Conservation (phyloP, 2,113 vertebrate species). For the Zapornia atra region DNA sequence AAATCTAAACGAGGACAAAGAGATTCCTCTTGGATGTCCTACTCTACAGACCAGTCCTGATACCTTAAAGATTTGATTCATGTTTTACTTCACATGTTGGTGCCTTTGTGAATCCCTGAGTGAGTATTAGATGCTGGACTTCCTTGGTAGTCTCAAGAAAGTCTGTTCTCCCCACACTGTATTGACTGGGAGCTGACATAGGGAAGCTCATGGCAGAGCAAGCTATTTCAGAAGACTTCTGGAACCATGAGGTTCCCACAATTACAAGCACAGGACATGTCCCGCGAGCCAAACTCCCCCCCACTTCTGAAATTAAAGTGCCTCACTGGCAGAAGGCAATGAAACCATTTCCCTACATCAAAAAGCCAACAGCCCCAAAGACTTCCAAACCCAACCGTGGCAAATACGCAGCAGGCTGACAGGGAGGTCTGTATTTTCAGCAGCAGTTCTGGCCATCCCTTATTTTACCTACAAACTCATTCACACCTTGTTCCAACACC, state of each 20-base stretch:
- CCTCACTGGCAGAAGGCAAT: neutral
- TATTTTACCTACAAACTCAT: neutral
- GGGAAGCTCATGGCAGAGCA: neutral
- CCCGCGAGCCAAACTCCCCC: neutral
- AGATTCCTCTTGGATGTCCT: rapidly evolving
- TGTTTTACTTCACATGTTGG: neutral
- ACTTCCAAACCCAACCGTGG: neutral
- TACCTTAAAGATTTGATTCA: neutral
- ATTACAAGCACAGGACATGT: neutral
- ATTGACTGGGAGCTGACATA: neutral
- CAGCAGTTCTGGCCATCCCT: neutral
- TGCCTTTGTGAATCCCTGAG: neutral
- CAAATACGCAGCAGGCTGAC: neutral
- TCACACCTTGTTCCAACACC: neutral
- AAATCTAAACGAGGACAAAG: neutral
- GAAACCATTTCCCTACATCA: neutral
- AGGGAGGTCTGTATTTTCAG: neutral
- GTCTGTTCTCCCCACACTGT: neutral
- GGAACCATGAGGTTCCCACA: neutral
- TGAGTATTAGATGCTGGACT: neutral
- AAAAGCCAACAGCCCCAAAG: neutral
- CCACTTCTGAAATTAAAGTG: neutral
- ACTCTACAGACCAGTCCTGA: neutral
- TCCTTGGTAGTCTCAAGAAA: neutral
- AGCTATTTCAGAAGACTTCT: neutral